Base-by-base conservation (phyloP, 1,140 invertebrate genomes). In the Bacillus rossius region DNA sequence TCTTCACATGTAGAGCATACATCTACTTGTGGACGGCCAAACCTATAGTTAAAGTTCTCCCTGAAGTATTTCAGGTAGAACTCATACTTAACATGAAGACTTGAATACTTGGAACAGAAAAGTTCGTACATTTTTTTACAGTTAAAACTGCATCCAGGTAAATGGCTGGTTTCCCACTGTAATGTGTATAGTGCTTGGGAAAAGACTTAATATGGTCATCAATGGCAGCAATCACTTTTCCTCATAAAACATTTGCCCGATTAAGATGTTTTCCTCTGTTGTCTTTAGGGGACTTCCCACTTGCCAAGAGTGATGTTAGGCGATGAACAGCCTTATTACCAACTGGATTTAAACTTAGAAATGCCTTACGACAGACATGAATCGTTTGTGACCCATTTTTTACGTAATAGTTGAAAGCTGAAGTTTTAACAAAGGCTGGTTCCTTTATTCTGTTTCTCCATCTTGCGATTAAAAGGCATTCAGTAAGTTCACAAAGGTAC, bases 11-110 rank as follows among this genome's bases (percentile, higher is more conserved):
- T 61, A 22, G n/a, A 38, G 43, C 61, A 64, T 16, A 55, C 55
- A 56, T 61, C 55, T 7, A 61, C 47, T 59, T 64, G 59, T 37
- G 59, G 64, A 37, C 62, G 45, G 34, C 59, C 55, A 59, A 65
- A 64, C 45, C 59, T 40, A 17, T 40, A 55, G 25, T 48, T 42
- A 34, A 61, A 64, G 42, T 64, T 55, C 42, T 59, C 51, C 16
- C 51, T 51, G 51, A 60, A 64, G 37, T 61, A 43, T 19, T 64
- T 60, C 20, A 17, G 47, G 45, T 62, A 61, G 48, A 19, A 61
- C 10, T 43, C 42, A 52, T 62, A 43, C 25, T 23, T 57, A 29
- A 62, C 37, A 42, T 61, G 54, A 14, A 37, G 22, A 51, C 60
- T 5, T 25, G 55, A 19, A 55, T 59, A 59, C 59, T 59, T 63